These are phyloP conservation scores for Ceratitis capitata DNA, from an alignment of 1,140 invertebrate species.

Conservation along the genomic window DNA sequence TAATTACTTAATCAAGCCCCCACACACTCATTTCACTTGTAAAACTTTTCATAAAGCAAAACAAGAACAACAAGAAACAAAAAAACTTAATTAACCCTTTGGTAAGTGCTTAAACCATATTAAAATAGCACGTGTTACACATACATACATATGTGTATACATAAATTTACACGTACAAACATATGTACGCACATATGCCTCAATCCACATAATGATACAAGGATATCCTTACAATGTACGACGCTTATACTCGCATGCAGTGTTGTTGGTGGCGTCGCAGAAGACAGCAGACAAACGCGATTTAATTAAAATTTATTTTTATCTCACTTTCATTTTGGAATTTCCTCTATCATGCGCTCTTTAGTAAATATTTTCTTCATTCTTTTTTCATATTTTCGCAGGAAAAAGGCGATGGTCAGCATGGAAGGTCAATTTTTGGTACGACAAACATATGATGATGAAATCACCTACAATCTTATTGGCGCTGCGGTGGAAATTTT, in stretches of 20 bases:
- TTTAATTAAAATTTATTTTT: conserved; percentile 32
- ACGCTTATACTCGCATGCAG: neutral
- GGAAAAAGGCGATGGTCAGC: conserved; percentile 88
- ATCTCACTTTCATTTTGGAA: neutral
- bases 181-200: neutral
- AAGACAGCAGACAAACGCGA: neutral
- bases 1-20: conserved; percentile 2
- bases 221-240: too few relatives aligned
- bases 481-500: conserved; percentile 88
- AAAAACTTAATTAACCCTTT: neutral
- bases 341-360: neutral
- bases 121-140: neutral
- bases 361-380: neutral
- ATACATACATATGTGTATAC: neutral
- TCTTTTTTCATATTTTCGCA: too few relatives aligned
- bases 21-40: neutral
- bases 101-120: neutral
- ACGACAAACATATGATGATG: conserved; percentile 93
- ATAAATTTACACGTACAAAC: neutral
- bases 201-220: too few relatives aligned
- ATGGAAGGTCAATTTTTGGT: conserved; percentile 97
- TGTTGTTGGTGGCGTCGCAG: neutral
- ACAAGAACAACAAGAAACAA: neutral
- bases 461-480: conserved; percentile 93
- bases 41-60: neutral